These are phyloP conservation scores for Odontophorus gujanensis DNA, from an alignment of 2,113 vertebrate genomes.

Conservation along the genomic window DNA sequence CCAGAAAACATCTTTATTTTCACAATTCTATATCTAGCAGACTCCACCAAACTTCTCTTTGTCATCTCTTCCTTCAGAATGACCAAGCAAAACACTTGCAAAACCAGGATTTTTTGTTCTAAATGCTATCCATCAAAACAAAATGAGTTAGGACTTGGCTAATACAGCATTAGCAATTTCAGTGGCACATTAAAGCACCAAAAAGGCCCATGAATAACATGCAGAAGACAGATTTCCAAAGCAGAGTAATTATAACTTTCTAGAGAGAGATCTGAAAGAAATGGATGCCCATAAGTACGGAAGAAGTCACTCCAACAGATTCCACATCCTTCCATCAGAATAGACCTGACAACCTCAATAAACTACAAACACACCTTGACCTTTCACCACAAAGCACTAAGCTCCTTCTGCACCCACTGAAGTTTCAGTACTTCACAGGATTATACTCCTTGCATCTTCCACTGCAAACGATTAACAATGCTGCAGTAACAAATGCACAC, in stretches of 20 bases:
- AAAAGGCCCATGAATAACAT: background rate
- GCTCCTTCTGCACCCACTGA: fast-evolving
- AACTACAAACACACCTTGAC: background rate
- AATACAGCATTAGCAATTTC: background rate
- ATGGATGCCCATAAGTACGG: background rate
- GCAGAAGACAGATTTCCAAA: background rate
- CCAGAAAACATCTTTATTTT: background rate
- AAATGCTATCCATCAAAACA: background rate
- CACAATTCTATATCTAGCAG: background rate
- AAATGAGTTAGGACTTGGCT: background rate
- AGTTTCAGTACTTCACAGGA: background rate
- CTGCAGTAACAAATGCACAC: background rate
- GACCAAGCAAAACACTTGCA: background rate
- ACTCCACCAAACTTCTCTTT: background rate
- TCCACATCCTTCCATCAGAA: background rate
- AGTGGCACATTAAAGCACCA: background rate
- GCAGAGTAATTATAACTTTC: background rate
- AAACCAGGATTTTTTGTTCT: background rate
- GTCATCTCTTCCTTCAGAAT: background rate
- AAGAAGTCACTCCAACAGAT: background rate
- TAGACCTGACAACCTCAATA: background rate
- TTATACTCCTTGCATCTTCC: background rate
- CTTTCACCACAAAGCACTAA: background rate
- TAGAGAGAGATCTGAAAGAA: background rate
- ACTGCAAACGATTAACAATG: background rate